Base-by-base conservation (phyloP, 1,140 invertebrate species). In the Gerris buenoi region DNA sequence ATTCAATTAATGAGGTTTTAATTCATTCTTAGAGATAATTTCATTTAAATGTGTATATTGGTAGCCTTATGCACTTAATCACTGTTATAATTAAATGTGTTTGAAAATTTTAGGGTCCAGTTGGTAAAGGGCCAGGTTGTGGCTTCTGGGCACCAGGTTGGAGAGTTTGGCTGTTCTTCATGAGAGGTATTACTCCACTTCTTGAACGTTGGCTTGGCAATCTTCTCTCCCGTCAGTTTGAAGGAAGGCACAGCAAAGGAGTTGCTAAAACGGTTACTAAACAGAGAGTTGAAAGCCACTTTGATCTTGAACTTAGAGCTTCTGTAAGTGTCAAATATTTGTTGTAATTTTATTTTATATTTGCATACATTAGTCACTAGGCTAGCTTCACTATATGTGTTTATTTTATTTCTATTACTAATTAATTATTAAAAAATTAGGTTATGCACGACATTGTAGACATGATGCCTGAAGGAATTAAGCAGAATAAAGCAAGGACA, bases 401-500 rank as follows among this genome's bases (percentile, higher is more conserved):
- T n/a, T n/a, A n/a, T n/a, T n/a, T n/a, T n/a, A n/a, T n/a, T n/a
- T n/a, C n/a, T n/a, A 10, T 46, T 46, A 46, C 18, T 46, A 10
- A 46, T 46, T 46, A 46, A 46, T 46, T 46, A 46, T 46, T 10
- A 46, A 46, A 10, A 46, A 46, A 46, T 10, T 46, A 81, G 80
- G 83, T 86, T 18, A 99, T 99, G 97, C 97, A 99, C 79, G 97
- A 99, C 76, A 99, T 99, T 74, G 86, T 99, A 1, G 97, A 99
- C 75, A 99, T 99, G 97, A 99, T 99, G 97, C 97, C 97, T 0
- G 97, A 99, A 80, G 97, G 97, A 70, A 99, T 99, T 72, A 99
- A 99, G 75, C 96, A 99, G 76, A 99, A 99, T 78, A 99, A 99
- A 78, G 97, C 97, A 0, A 84, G 96, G 70, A 98, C 97, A 0